A percentile compares a stretch with the other conserved stretches of the same genome.
Evolutionary conservation across 92 coral and sea anemone species (phyloP).

Genomic region (Parazoanthus swiftii): DNA sequence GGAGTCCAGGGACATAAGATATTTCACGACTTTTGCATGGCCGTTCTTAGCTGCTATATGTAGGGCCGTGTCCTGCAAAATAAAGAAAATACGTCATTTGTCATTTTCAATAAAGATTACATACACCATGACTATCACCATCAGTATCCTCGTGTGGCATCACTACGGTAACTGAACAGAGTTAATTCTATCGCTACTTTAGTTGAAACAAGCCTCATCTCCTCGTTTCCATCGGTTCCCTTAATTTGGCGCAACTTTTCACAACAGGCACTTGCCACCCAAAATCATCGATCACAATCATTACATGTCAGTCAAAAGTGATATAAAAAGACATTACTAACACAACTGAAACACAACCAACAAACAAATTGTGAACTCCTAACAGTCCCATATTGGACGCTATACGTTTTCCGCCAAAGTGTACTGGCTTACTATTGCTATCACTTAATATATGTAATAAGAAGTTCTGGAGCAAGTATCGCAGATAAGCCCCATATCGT

Average conservation of each 20-base stretch:
- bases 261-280: no score
- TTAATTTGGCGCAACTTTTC: no score
- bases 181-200: constrained; percentile 70
- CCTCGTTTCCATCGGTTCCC: no score
- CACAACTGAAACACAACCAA: no score
- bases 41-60: constrained; percentile 89
- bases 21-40: constrained; percentile 62
- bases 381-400: constrained; percentile 38
- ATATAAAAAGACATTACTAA: no score
- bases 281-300: no score
- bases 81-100: neutral
- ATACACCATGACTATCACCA: neutral
- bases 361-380: constrained; percentile 66
- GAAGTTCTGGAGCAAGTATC: constrained; percentile 55
- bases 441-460: no score
- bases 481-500: no score
- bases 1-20: constrained; percentile 65
- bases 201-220: constrained; percentile 49
- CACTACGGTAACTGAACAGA: constrained; percentile 55
- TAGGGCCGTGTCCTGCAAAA: constrained; percentile 76
- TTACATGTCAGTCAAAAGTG: no score
- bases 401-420: no score
- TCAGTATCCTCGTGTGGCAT: no score
- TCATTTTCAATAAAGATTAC: neutral
- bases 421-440: no score